Conservation (phyloP, 2,888 invertebrate species). For the Heterodera filipjevi region DNA sequence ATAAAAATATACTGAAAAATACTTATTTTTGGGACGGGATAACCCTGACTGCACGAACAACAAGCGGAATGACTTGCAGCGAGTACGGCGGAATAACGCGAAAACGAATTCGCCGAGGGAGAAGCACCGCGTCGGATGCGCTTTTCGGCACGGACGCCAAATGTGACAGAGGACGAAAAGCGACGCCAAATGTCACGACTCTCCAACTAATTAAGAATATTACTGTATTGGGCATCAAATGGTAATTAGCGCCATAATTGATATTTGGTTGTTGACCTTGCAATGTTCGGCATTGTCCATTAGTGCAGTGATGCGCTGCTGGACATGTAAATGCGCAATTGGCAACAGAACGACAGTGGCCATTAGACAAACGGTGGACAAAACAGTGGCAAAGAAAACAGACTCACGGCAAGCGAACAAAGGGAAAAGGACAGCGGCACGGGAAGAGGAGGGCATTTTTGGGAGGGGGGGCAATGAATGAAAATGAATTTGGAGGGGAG, state of each 20-base stretch:
- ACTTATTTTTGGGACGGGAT: constrained; percentile 25
- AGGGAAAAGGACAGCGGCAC: neutral
- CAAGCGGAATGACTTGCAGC: constrained; percentile 46
- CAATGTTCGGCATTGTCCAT: constrained; percentile 59
- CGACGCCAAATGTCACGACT: constrained; percentile 63
- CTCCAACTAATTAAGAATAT: constrained; percentile 55
- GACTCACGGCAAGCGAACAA: constrained; percentile 19
- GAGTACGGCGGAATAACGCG: constrained; percentile 21
- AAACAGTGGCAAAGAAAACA: constrained; percentile 29
- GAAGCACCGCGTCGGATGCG: neutral
- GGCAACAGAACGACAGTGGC: constrained; percentile 57
- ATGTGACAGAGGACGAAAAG: constrained; percentile 35
- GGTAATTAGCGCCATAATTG: neutral
- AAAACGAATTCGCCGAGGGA: neutral
- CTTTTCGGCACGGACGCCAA: neutral
- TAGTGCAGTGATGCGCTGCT: constrained; percentile 56
- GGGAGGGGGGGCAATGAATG: neutral
- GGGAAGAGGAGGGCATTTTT: neutral
- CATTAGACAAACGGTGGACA: constrained; percentile 57
- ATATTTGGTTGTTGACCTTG: constrained; percentile 45
- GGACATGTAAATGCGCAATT: constrained; percentile 55
- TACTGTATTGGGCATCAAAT: too few species aligned
- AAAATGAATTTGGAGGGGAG: neutral
- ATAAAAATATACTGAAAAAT: neutral
- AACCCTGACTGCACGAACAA: constrained; percentile 62